These are phyloP conservation scores for Corythucha ciliata DNA, from an alignment of 2,888 invertebrate species.

Conservation along the genomic window DNA sequence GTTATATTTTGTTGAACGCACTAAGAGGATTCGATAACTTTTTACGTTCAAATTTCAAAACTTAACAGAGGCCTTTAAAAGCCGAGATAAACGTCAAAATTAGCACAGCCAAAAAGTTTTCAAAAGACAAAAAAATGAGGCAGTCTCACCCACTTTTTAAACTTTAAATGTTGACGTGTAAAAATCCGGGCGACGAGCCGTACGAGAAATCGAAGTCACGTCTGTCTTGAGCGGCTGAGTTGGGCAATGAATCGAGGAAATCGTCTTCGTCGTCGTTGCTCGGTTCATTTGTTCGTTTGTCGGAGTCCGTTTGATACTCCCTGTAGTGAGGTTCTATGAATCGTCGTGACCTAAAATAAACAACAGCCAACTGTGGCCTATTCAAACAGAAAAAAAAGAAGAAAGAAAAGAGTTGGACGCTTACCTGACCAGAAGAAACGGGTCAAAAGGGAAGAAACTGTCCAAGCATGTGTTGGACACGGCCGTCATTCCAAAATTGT, in stretches of 20 bases:
- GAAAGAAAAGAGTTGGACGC: conserved; percentile 15
- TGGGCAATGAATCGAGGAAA: conserved; percentile 34
- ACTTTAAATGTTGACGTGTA: conserved; percentile 16
- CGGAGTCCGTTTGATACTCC: conserved; percentile 43
- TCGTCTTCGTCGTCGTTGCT: conserved; percentile 33
- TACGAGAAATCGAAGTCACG: conserved; percentile 44
- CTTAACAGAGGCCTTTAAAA: too few species aligned
- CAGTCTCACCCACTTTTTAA: too few species aligned
- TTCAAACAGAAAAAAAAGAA: neutral
- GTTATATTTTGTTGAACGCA: too few species aligned
- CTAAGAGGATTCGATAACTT: too few species aligned
- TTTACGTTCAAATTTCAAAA: too few species aligned
- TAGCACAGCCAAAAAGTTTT: too few species aligned
- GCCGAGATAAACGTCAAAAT: too few species aligned
- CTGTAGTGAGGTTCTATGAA: conserved; percentile 48
- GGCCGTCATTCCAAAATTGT: conserved; percentile 42
- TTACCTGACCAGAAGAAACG: conserved; percentile 63
- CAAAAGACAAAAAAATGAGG: too few species aligned
- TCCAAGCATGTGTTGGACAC: conserved; percentile 47
- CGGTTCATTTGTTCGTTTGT: conserved; percentile 21
- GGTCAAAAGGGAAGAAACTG: conserved; percentile 85
- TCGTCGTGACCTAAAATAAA: conserved; percentile 44
- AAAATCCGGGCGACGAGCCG: conserved; percentile 44
- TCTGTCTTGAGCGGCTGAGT: conserved; percentile 29
- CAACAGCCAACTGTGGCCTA: neutral